A percentile compares a stretch with the other conserved stretches of the same genome.
These are phyloP conservation scores for Callorhinus ursinus DNA, from an alignment of 2,113 vertebrate genomes.

Conservation along the genomic window DNA sequence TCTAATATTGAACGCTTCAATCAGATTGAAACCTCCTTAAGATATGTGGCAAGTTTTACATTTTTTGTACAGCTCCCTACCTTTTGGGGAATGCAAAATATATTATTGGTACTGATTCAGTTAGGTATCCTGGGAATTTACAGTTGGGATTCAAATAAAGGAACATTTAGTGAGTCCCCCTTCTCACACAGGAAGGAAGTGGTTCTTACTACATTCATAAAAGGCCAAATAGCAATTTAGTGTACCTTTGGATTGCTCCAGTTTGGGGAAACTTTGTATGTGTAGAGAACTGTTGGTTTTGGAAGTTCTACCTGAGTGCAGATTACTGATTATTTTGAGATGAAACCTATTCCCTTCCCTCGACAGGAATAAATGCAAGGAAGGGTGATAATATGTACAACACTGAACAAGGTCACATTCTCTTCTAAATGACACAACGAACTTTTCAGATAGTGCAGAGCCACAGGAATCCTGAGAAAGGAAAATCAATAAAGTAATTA, in stretches of 20 bases:
- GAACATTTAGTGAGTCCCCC: background rate
- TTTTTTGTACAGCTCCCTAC: background rate
- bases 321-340: background rate
- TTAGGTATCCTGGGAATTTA: background rate
- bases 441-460: background rate
- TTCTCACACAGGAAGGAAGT: background rate
- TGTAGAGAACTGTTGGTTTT: background rate
- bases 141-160: background rate
- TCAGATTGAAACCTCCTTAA: background rate
- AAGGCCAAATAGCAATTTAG: background rate
- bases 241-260: background rate
- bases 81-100: background rate
- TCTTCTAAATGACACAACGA: background rate
- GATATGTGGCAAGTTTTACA: background rate
- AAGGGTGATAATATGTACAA: background rate
- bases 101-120: too few relatives aligned
- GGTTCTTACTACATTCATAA: background rate
- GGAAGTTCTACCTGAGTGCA: background rate
- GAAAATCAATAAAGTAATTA: background rate
- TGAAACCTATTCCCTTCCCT: background rate
- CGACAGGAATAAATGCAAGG: too few relatives aligned
- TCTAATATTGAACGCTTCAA: background rate
- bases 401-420: background rate
- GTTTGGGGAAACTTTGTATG: background rate
- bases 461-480: background rate